These are phyloP conservation scores for Apoderus coryli DNA, from an alignment of 2,888 invertebrate genomes.

Conservation along the genomic window DNA sequence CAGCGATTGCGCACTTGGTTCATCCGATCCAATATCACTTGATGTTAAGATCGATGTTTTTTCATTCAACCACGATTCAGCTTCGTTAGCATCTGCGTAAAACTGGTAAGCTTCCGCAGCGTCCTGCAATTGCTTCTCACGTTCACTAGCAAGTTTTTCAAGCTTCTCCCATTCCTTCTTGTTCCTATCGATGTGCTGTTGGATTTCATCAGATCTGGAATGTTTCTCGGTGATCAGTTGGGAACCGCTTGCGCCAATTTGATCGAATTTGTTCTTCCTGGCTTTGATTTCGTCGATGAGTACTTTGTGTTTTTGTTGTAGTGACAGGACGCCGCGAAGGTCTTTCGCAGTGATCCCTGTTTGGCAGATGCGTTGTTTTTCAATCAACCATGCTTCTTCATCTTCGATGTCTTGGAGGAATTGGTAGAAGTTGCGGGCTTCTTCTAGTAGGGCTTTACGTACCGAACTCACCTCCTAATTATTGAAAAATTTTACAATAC, in stretches of 20 bases:
- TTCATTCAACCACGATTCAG: slow-evolving; percentile 95
- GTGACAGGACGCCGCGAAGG: slow-evolving; percentile 71
- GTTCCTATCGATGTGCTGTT: slow-evolving; percentile 61
- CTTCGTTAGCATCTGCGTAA: slow-evolving; percentile 94
- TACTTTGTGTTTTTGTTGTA: slow-evolving; percentile 87
- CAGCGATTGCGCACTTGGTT: slow-evolving; percentile 78
- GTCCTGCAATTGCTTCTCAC: slow-evolving; percentile 66
- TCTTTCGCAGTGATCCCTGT: slow-evolving; percentile 91
- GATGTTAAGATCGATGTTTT: slow-evolving; percentile 83
- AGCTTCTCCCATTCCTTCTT: slow-evolving; percentile 81
- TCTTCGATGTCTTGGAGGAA: slow-evolving; percentile 96
- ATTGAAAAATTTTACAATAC: too few species aligned
- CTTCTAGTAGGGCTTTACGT: slow-evolving; percentile 73
- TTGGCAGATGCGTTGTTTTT: slow-evolving; percentile 86
- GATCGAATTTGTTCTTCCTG: slow-evolving; percentile 53
- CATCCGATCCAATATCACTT: slow-evolving; percentile 81
- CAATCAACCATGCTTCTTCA: slow-evolving; percentile 93
- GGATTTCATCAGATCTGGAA: slow-evolving; percentile 67
- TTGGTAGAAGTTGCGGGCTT: slow-evolving; percentile 86
- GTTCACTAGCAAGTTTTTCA: slow-evolving; percentile 61
- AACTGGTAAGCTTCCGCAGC: slow-evolving; percentile 92
- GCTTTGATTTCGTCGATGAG: slow-evolving; percentile 79
- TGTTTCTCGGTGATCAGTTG: slow-evolving; percentile 68
- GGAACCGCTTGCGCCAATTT: slow-evolving; percentile 44
- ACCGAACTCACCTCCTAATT: slow-evolving; percentile 62